Evolutionary conservation across 1,140 invertebrate genomes (phyloP), one percentile per base, ranked within the genome.

Genomic region (Drosophila fuyamai): DNA sequence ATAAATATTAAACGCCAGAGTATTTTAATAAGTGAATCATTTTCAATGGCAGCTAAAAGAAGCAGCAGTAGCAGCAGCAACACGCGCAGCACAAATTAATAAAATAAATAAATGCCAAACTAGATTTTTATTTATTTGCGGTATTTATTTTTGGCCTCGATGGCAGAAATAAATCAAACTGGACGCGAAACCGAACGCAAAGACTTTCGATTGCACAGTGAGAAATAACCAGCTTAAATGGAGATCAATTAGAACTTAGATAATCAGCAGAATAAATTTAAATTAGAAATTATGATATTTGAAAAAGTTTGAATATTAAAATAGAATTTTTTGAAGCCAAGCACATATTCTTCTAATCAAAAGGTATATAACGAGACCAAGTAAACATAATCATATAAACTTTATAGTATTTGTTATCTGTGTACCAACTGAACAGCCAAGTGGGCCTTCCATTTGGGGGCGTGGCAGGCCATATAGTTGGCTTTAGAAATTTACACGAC

Each of bases 61-160:
- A 62, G 38, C 58, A 65, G 23, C 59, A 81, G 43, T 3, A 5
- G 8, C 9, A 46, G 43, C 13, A 55, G n/a, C 76, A 83, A 89
- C 84, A 88, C 80, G 83, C 84, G 80, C 84, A 80, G 43, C 84
- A 65, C 72, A 90, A 88, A 88, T 88, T 88, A 84, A 88, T 88
- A 89, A 88, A 85, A 80, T 88, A 89, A 88, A 88, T 90, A 88
- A 78, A 80, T 63, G 53, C 44, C 81, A 88, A 88, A 68, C 71
- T 82, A 79, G 78, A 79, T 73, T 55, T 61, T 62, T 67, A 55
- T 65, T 67, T 67, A 63, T 84, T 83, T 70, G 63, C 50, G 56
- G 62, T 86, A 86, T 79, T 84, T 84, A 89, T 90, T 88, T 90
- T 90, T 88, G 70, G 85, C 76, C 73, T 68, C 77, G 77, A 73